Evolutionary conservation across 2,888 invertebrate genomes (phyloP).

Genomic region (Sphaerophoria rueppellii): DNA sequence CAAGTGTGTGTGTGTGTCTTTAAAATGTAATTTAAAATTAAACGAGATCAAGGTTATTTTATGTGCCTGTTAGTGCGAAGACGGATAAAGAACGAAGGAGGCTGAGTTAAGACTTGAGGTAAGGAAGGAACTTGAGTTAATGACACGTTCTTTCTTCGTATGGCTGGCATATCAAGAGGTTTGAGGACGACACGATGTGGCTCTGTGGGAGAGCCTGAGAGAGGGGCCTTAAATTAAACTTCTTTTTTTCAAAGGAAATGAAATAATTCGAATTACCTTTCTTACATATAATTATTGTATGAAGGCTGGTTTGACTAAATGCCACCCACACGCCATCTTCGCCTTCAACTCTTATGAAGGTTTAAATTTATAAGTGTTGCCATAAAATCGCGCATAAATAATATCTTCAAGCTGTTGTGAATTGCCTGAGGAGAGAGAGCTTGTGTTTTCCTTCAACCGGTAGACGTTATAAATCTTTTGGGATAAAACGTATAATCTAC

Average conservation of each 20-base stretch:
- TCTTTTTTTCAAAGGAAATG: slow-evolving; percentile 12
- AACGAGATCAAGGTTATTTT: slow-evolving; percentile 57
- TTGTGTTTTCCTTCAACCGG: slow-evolving; percentile 3
- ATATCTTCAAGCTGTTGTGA: slow-evolving; percentile 3
- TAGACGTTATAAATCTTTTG: slow-evolving; percentile 21
- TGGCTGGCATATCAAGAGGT: background rate
- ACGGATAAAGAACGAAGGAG: background rate
- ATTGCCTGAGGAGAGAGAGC: background rate
- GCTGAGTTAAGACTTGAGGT: background rate
- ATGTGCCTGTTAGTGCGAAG: background rate
- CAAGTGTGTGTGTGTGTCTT: slow-evolving; percentile 27
- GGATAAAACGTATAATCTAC: background rate
- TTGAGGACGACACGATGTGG: background rate
- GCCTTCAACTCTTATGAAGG: background rate
- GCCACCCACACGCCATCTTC: background rate
- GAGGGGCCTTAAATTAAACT: background rate
- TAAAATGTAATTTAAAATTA: slow-evolving; percentile 48
- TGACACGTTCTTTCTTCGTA: slow-evolving; percentile 18
- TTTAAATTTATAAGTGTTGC: slow-evolving; percentile 22
- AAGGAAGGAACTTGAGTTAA: slow-evolving; percentile 23
- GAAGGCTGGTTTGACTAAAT: background rate
- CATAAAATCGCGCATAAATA: slow-evolving; percentile 35
- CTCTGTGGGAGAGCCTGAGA: background rate
- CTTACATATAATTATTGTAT: slow-evolving; percentile 18
- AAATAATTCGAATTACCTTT: slow-evolving; percentile 35